phyloP scores from a whole-genome alignment of 2,113 vertebrate species.

The Dicentrarchus labrax region DNA sequence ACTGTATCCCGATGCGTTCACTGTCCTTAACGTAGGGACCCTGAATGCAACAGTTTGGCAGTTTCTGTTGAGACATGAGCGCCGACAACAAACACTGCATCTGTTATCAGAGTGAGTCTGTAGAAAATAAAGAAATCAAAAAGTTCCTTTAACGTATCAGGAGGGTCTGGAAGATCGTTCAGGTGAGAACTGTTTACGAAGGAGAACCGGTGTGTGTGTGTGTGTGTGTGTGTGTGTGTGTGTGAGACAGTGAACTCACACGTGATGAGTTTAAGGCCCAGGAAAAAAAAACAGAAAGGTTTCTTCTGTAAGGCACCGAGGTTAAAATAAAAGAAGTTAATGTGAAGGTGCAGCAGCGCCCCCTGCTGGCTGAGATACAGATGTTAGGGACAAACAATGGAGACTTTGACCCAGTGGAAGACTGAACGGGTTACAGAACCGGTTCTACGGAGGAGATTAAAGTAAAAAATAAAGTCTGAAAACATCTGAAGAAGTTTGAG shows the following conservation, averaged over 20 bases:
- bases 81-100: background rate
- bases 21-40: too few relatives aligned
- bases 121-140: background rate
- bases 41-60: background rate
- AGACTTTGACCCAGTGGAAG: background rate
- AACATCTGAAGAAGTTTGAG: background rate
- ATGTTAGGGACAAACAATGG: background rate
- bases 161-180: background rate
- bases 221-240: too few relatives aligned
- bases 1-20: too few relatives aligned
- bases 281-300: background rate
- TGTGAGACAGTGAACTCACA: too few relatives aligned
- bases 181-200: background rate
- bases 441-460: background rate
- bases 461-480: background rate
- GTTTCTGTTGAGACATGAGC: background rate
- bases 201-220: background rate
- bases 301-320: conserved; percentile 33
- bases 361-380: background rate
- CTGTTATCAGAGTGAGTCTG: too few relatives aligned
- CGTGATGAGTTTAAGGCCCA: background rate
- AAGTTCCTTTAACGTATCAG: background rate
- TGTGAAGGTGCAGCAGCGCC: background rate
- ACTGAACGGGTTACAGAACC: background rate
- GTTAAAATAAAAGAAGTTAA: background rate